Conservation (phyloP, 1,140 invertebrate species). For the Pogonomyrmex californicus region DNA sequence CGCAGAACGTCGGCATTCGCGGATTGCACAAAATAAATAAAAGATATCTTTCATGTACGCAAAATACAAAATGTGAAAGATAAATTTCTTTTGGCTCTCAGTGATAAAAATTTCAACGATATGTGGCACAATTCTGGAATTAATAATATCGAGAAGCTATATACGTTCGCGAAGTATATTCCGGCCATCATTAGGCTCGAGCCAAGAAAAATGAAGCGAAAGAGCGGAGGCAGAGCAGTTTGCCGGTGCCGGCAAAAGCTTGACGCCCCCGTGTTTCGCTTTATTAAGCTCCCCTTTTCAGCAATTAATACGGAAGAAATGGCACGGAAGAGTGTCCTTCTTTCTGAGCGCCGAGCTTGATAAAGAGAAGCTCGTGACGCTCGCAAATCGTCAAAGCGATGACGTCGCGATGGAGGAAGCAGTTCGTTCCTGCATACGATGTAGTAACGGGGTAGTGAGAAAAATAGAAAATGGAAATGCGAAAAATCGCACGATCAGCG, state of each 20-base stretch:
- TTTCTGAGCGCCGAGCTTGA: conserved; percentile 26
- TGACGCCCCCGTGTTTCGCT: conserved; percentile 53
- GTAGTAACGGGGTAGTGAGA: neutral
- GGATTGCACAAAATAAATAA: neutral
- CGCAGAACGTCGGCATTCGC: neutral
- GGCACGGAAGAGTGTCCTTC: conserved; percentile 52
- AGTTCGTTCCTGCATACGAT: neutral
- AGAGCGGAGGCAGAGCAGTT: neutral
- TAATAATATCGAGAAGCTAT: conserved; percentile 5
- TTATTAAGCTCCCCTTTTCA: conserved; percentile 57
- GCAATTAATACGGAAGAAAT: conserved; percentile 64
- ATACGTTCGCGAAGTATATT: conserved; percentile 33
- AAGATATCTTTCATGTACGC: neutral
- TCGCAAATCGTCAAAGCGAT: conserved; percentile 42
- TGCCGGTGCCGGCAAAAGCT: conserved; percentile 6
- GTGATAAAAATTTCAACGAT: neutral
- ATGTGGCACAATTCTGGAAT: neutral
- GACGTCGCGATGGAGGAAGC: neutral
- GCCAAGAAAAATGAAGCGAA: conserved; percentile 1
- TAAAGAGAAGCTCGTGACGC: conserved; percentile 32
- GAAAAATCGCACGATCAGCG: conserved; percentile 40
- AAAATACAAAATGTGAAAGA: neutral
- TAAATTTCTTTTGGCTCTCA: neutral
- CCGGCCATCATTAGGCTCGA: conserved; percentile 24
- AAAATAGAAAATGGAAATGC: conserved; percentile 24